Percentiles rank a stretch among this genome's conserved stretches.
Evolutionary conservation across 2,888 invertebrate genomes (phyloP).

Genomic region (Cephus pygmeus): DNA sequence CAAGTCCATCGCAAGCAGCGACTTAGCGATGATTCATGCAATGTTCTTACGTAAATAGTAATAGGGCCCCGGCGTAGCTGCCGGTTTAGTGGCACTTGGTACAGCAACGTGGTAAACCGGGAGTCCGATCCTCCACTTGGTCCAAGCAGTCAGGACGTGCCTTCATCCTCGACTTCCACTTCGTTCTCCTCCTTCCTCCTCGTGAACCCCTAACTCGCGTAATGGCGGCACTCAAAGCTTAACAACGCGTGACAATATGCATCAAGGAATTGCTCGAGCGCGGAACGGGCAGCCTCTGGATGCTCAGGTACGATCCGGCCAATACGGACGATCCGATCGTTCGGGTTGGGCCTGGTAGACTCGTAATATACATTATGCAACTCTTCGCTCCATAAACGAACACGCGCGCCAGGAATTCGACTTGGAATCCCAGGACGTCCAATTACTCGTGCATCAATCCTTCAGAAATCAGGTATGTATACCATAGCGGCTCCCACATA

Average conservation of each 20-base stretch:
- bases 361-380: slow-evolving; percentile 3
- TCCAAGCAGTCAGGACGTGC: background rate
- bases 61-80: slow-evolving; percentile 14
- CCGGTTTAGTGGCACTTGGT: slow-evolving; percentile 1
- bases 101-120: background rate
- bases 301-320: slow-evolving; percentile 8
- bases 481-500: background rate
- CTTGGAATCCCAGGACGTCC: slow-evolving; percentile 31
- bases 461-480: slow-evolving; percentile 12
- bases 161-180: background rate
- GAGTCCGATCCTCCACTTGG: background rate
- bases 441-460: slow-evolving; percentile 25
- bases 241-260: slow-evolving; percentile 64
- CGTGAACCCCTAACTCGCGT: slow-evolving; percentile 42
- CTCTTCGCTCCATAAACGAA: slow-evolving; percentile 39
- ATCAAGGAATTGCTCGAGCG: slow-evolving; percentile 57
- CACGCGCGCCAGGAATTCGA: slow-evolving; percentile 47
- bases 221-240: slow-evolving; percentile 58
- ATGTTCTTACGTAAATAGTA: slow-evolving; percentile 33
- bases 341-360: background rate
- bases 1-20: background rate
- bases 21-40: slow-evolving; percentile 6
- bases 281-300: slow-evolving; percentile 36
- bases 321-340: background rate
- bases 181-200: background rate